Conservation (phyloP, 1,140 invertebrate genomes). For the Macrotrachela quadricornifera region DNA sequence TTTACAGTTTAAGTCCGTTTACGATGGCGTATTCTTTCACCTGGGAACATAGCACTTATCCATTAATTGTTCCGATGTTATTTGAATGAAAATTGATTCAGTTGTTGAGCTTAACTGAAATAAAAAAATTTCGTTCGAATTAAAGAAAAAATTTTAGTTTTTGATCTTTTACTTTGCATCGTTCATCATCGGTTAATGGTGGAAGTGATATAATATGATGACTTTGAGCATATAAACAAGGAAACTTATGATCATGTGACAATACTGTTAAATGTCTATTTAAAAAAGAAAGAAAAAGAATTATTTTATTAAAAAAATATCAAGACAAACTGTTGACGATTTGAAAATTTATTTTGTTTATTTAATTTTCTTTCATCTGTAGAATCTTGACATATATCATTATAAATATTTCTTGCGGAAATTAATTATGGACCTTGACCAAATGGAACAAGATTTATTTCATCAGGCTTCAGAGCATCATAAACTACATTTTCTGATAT, state of each 20-base stretch:
- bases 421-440: slow-evolving; percentile 36
- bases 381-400: slow-evolving; percentile 46
- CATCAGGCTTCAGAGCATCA: slow-evolving; percentile 39
- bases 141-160: no score
- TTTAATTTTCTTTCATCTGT: slow-evolving; percentile 44
- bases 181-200: slow-evolving; percentile 58
- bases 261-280: slow-evolving; percentile 46
- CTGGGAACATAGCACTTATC: slow-evolving; percentile 44
- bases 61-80: slow-evolving; percentile 44
- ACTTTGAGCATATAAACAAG: slow-evolving; percentile 42
- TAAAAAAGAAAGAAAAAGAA: no score
- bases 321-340: slow-evolving; percentile 45
- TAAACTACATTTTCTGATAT: slow-evolving; percentile 43
- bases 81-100: slow-evolving; percentile 48
- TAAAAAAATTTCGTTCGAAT: not conserved
- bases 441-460: slow-evolving; percentile 42
- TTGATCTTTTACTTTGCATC: slow-evolving; percentile 42
- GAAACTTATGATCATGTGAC: slow-evolving; percentile 47
- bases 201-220: slow-evolving; percentile 52
- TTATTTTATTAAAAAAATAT: not conserved
- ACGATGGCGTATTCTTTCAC: no score
- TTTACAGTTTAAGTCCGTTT: no score
- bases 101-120: slow-evolving; percentile 34
- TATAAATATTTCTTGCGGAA: slow-evolving; percentile 42
- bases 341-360: slow-evolving; percentile 50